These are phyloP conservation scores for Spizella passerina DNA, from an alignment of 2,797 vertebrate genomes.

Conservation along the genomic window DNA sequence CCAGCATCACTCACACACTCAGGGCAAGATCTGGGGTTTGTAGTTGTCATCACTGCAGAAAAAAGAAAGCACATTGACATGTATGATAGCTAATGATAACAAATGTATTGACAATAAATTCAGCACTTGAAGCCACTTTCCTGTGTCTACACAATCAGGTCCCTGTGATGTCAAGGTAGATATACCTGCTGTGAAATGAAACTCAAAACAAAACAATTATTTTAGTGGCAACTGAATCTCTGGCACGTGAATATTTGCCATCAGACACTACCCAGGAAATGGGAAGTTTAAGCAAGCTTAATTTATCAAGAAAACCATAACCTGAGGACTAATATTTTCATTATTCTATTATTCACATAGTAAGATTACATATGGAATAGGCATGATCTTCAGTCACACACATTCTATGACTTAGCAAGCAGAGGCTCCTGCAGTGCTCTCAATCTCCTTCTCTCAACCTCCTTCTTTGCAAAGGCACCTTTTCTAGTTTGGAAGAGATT, in stretches of 20 bases:
- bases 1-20: background rate
- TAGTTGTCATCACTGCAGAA: background rate
- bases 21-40: background rate
- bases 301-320: background rate
- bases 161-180: background rate
- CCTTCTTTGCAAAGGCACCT: background rate
- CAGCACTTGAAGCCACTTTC: background rate
- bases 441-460: background rate
- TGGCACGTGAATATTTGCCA: background rate
- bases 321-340: background rate
- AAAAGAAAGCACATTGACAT: background rate
- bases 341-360: background rate
- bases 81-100: background rate
- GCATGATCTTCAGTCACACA: background rate
- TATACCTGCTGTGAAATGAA: background rate
- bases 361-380: background rate
- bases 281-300: background rate
- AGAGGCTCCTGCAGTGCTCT: background rate
- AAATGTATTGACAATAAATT: background rate
- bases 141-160: background rate
- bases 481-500: background rate
- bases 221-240: background rate
- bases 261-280: background rate
- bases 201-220: background rate
- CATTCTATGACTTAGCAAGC: background rate